Conservation (phyloP, 2,113 vertebrate genomes). For the Sylvia atricapilla region DNA sequence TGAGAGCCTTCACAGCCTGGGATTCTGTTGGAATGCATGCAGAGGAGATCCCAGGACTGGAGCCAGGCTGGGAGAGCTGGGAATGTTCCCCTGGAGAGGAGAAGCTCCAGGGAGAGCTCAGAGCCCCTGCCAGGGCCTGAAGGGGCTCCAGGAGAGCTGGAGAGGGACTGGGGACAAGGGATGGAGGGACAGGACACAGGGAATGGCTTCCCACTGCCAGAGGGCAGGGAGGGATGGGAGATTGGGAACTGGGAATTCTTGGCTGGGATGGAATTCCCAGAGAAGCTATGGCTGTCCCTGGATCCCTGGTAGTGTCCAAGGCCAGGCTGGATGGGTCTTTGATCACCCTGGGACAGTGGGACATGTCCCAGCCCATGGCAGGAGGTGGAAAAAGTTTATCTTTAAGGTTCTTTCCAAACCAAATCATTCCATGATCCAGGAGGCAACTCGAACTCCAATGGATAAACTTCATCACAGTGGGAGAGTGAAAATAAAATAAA, state of each 20-base stretch:
- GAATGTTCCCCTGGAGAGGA: not conserved
- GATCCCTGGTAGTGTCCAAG: rapidly evolving
- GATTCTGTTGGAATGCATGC: not conserved
- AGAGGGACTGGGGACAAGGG: not conserved
- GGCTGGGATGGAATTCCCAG: not conserved
- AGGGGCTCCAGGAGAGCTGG: not conserved
- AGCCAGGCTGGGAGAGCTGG: not conserved
- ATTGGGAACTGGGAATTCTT: not conserved
- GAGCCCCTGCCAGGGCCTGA: not conserved
- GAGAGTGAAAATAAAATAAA: not conserved
- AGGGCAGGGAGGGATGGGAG: not conserved
- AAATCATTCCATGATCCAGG: not conserved
- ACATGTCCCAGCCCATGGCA: not conserved
- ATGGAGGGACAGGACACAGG: not conserved
- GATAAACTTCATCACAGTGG: not conserved
- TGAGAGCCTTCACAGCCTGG: not conserved
- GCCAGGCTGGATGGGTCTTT: rapidly evolving
- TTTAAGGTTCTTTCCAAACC: not conserved
- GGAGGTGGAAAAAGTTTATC: rapidly evolving
- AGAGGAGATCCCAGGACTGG: rapidly evolving
- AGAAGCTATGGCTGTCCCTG: not conserved
- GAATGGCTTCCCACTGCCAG: too few relatives aligned
- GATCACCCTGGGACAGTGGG: rapidly evolving
- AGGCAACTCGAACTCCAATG: not conserved
- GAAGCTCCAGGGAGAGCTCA: not conserved